Conservation (phyloP, 2,888 invertebrate species). For the Matsumyia berberina region DNA sequence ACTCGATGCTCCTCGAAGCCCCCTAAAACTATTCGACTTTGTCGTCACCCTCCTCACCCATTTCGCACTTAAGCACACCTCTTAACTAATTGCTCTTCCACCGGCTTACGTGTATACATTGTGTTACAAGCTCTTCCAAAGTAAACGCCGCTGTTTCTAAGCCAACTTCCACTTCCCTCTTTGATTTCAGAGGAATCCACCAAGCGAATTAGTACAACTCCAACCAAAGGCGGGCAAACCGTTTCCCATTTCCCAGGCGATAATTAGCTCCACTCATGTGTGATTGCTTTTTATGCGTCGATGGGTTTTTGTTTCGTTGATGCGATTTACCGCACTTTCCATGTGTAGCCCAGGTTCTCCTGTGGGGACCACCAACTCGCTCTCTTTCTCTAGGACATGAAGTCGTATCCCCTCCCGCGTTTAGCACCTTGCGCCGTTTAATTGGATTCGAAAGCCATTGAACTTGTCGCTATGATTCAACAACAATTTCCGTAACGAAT, state of each 20-base stretch:
- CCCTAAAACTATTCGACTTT: too few relatives aligned
- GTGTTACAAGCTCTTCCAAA: neutral
- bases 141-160: neutral
- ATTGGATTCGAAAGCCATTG: constrained; percentile 50
- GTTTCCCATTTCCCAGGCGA: neutral
- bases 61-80: neutral
- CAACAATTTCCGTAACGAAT: constrained; percentile 35
- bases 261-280: constrained; percentile 48
- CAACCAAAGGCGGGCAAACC: constrained; percentile 1
- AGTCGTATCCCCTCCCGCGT: constrained; percentile 12
- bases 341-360: neutral
- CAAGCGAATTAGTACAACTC: constrained; percentile 3
- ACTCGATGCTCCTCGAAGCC: too few relatives aligned
- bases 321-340: constrained; percentile 24
- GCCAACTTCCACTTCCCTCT: neutral
- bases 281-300: constrained; percentile 53
- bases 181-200: neutral
- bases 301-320: constrained; percentile 17
- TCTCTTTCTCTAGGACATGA: constrained; percentile 1
- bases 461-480: constrained; percentile 44
- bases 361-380: constrained; percentile 5
- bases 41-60: neutral
- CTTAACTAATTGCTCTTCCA: neutral
- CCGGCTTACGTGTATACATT: constrained; percentile 1
- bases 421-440: constrained; percentile 51